Evolutionary conservation across 2,888 invertebrate genomes (phyloP).

Genomic region (Apamea sordens): DNA sequence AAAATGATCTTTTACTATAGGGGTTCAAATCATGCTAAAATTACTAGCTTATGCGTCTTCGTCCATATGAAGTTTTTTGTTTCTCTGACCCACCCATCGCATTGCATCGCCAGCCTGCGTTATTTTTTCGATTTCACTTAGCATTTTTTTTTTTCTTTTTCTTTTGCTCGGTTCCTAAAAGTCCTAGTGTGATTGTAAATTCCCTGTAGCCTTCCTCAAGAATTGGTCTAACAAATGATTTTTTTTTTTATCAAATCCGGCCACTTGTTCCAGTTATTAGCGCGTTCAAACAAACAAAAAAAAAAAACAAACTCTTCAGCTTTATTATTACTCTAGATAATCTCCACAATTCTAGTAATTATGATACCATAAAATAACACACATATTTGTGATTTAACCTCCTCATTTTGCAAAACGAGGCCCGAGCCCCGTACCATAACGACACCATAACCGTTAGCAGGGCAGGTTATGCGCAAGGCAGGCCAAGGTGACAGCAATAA

Average conservation of each 20-base stretch:
- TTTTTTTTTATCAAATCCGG: no score
- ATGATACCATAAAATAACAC: neutral
- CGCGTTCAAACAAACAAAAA: no score
- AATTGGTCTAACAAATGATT: neutral
- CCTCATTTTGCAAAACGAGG: neutral
- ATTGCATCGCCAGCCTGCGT: neutral
- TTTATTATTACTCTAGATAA: neutral
- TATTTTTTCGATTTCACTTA: neutral
- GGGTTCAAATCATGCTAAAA: neutral
- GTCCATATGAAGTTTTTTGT: no score
- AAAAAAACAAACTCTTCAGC: neutral
- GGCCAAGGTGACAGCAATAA: neutral
- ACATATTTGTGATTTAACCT: neutral
- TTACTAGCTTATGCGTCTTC: neutral
- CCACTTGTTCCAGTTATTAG: no score
- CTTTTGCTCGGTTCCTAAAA: no score
- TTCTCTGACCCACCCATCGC: no score
- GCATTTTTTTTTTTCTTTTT: no score
- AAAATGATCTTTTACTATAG: neutral
- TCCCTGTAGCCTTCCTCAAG: neutral
- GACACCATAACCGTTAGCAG: neutral
- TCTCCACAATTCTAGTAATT: neutral
- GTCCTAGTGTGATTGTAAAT: neutral
- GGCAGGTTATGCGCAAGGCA: neutral
- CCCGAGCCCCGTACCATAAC: neutral